A percentile compares a stretch with the other conserved stretches of the same genome.
Conservation (phyloP, 92 coral and sea anemone species). For the Palythoa caribaeorum region DNA sequence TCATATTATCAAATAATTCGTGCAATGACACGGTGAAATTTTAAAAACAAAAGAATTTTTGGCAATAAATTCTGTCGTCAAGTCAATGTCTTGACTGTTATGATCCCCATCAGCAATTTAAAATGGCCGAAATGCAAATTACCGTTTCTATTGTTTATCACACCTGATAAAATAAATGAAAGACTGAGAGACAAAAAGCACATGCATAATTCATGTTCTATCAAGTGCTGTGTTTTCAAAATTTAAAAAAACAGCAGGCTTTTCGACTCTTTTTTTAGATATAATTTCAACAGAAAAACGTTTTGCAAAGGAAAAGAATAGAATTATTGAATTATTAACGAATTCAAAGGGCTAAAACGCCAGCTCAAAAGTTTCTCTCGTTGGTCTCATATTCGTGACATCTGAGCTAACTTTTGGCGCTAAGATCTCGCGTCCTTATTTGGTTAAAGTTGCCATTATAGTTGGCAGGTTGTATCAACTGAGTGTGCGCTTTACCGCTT, state of each 20-base stretch:
- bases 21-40: background rate
- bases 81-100: background rate
- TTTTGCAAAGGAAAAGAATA: too few relatives aligned
- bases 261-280: background rate
- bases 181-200: background rate
- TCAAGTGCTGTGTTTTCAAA: background rate
- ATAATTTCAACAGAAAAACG: background rate
- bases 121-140: background rate
- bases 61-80: conserved; percentile 14
- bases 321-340: background rate
- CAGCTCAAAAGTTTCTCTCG: background rate
- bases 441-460: conserved; percentile 20
- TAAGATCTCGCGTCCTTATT: background rate
- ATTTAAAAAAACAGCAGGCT: background rate
- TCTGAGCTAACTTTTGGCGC: conserved; percentile 29
- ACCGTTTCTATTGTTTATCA: background rate
- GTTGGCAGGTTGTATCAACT: conserved; percentile 38
- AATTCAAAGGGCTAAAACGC: background rate
- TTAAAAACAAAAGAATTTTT: conserved; percentile 1
- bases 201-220: background rate
- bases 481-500: conserved; percentile 20
- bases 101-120: background rate
- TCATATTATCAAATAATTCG: background rate
- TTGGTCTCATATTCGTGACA: conserved; percentile 14
- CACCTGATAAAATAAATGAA: background rate